Evolutionary conservation across 2,113 vertebrate species (phyloP).

Genomic region (Menidia beryllina): DNA sequence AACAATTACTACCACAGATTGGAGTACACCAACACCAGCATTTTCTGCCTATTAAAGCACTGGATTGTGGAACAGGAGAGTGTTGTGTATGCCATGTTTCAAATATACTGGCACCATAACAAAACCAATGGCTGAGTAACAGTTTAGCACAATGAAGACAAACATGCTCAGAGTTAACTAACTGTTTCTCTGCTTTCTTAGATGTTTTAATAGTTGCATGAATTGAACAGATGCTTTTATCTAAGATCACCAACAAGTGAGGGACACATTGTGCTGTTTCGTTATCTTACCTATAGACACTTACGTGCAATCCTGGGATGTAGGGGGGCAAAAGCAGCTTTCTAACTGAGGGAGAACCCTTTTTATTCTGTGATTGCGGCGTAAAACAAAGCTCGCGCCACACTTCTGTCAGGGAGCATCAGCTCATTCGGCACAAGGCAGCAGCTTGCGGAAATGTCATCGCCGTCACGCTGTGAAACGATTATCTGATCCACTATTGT

Average conservation of each 20-base stretch:
- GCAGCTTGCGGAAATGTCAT: constrained; percentile 7
- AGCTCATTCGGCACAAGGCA: constrained; percentile 16
- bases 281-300: neutral
- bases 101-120: too few species aligned
- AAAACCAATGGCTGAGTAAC: too few species aligned
- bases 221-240: too few species aligned
- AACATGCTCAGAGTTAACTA: too few species aligned
- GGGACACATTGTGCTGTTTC: neutral
- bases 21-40: neutral
- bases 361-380: too few species aligned
- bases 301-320: neutral
- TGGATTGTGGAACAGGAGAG: neutral
- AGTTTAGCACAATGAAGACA: too few species aligned
- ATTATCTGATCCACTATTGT: constrained; percentile 52
- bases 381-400: neutral
- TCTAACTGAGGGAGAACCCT: neutral
- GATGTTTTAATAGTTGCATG: too few species aligned
- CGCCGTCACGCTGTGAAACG: constrained; percentile 22
- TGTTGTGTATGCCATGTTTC: neutral
- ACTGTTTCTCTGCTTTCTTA: neutral
- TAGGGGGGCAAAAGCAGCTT: neutral
- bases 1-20: constrained; percentile 16
- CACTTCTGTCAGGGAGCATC: constrained; percentile 14
- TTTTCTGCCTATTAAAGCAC: constrained; percentile 17
- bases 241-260: too few species aligned